Conservation (phyloP, 2,888 invertebrate genomes). For the Subacronicta megacephala region DNA sequence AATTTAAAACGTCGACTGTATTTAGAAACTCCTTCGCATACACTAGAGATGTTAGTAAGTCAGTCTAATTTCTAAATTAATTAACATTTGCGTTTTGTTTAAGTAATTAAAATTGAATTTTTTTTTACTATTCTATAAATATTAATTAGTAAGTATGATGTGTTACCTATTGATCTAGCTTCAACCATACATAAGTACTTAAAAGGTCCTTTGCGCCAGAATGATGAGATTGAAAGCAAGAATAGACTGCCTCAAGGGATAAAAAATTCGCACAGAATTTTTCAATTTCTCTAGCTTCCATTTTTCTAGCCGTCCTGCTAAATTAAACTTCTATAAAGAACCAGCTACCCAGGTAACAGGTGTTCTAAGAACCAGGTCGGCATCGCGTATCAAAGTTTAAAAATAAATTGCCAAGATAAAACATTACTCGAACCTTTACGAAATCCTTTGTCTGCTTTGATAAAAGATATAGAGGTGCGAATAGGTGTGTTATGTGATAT, state of each 20-base stretch:
- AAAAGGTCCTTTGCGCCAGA: not conserved
- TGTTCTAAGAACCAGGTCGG: conserved; percentile 18
- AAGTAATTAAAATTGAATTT: too few species aligned
- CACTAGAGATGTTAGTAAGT: too few species aligned
- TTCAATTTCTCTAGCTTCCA: conserved; percentile 23
- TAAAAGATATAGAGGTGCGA: conserved; percentile 6
- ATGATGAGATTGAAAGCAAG: conserved; percentile 4
- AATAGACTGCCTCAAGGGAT: conserved; percentile 2
- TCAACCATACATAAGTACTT: not conserved
- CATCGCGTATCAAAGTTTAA: conserved; percentile 8
- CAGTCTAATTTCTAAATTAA: too few species aligned
- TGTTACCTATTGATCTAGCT: not conserved
- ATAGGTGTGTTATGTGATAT: not conserved
- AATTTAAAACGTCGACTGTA: not conserved
- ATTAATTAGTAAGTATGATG: too few species aligned
- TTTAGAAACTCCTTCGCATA: too few species aligned
- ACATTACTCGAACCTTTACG: conserved; percentile 11
- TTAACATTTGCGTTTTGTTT: too few species aligned
- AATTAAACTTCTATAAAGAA: conserved; percentile 23
- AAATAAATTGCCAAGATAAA: conserved; percentile 29
- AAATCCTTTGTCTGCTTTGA: conserved; percentile 14
- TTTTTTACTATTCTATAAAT: too few species aligned
- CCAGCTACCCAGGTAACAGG: conserved; percentile 35
- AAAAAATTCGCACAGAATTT: conserved; percentile 16
- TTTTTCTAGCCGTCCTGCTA: conserved; percentile 27